phyloP scores from a whole-genome alignment of 2,888 invertebrate genomes.

The Tipula lateralis region DNA sequence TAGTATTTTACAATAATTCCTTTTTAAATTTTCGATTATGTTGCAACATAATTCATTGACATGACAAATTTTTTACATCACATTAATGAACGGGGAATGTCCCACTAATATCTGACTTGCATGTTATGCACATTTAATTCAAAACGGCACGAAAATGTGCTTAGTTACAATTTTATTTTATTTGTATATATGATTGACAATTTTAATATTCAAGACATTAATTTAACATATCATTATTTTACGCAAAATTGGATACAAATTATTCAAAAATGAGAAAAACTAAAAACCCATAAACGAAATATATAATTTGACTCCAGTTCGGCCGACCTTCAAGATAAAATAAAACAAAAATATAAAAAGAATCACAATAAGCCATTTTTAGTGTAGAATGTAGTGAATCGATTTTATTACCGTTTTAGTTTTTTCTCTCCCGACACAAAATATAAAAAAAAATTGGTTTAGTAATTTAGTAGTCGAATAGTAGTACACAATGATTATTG shows the following conservation, averaged over 20 bases:
- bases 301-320: conserved; percentile 19
- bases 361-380: conserved; percentile 19
- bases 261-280: conserved; percentile 5
- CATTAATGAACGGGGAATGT: not conserved
- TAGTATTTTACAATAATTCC: no score
- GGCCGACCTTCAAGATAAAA: conserved; percentile 5
- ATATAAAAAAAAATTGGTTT: not conserved
- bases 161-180: not conserved
- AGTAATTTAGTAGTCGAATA: conserved; percentile 24
- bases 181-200: not conserved
- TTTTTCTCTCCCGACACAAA: conserved; percentile 3
- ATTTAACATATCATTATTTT: not conserved
- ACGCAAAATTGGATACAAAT: not conserved
- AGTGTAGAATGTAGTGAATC: not conserved
- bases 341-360: not conserved
- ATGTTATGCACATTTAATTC: not conserved
- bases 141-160: not conserved
- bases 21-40: no score
- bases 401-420: conserved; percentile 24
- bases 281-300: conserved; percentile 13
- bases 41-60: not conserved
- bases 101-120: not conserved
- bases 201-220: not conserved
- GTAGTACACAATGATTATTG: not conserved
- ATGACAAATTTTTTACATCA: not conserved